These are phyloP conservation scores for Cabera pusaria DNA, from an alignment of 2,888 invertebrate species.

Conservation along the genomic window DNA sequence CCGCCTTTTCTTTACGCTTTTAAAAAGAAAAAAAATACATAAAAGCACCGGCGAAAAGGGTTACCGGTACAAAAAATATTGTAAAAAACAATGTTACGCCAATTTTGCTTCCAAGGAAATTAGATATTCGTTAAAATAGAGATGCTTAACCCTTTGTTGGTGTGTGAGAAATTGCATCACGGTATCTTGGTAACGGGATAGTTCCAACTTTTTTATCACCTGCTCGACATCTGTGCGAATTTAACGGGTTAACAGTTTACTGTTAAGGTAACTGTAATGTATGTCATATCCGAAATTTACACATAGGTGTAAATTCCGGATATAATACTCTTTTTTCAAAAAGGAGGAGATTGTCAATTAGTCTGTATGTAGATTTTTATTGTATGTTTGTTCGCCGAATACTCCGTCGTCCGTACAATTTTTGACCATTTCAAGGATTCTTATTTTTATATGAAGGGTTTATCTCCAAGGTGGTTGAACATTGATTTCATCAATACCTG, in stretches of 20 bases:
- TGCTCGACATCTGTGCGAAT: slow-evolving; percentile 36
- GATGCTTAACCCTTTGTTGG: slow-evolving; percentile 68
- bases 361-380: too few relatives aligned
- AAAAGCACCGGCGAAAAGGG: slow-evolving; percentile 70
- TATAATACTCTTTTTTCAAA: too few relatives aligned
- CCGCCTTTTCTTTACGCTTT: slow-evolving; percentile 82
- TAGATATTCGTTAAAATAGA: slow-evolving; percentile 79
- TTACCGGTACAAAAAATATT: slow-evolving; percentile 56
- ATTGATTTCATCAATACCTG: too few relatives aligned
- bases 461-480: too few relatives aligned
- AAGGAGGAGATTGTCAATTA: too few relatives aligned
- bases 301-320: too few relatives aligned
- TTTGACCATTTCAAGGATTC: too few relatives aligned
- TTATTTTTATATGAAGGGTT: too few relatives aligned
- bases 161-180: slow-evolving; percentile 69
- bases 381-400: too few relatives aligned
- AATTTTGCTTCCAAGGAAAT: slow-evolving; percentile 82
- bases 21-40: slow-evolving; percentile 61
- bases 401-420: too few relatives aligned
- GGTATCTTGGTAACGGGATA: slow-evolving; percentile 50
- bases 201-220: slow-evolving; percentile 39
- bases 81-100: slow-evolving; percentile 75
- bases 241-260: slow-evolving; percentile 17
- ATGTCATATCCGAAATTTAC: too few relatives aligned
- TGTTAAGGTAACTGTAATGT: too few relatives aligned